phyloP scores from a whole-genome alignment of 2,888 invertebrate species.

The Lepidocyrtinus sp. region DNA sequence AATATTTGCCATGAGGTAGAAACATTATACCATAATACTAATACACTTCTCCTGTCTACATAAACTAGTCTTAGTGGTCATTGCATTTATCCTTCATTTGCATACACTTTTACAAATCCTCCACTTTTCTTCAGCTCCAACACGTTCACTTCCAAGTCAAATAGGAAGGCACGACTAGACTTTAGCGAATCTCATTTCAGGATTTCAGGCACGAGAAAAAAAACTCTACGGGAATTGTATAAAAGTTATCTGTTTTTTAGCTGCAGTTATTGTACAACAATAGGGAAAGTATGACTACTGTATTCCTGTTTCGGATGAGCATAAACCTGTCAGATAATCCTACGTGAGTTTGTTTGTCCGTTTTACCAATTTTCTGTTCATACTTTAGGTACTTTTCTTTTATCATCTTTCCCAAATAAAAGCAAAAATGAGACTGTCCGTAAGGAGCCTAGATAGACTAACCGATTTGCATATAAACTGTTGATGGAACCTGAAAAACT shows the following conservation, averaged over 20 bases:
- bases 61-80: slow-evolving; percentile 10
- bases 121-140: background rate
- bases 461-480: slow-evolving; percentile 49
- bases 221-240: too few species aligned
- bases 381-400: too few species aligned
- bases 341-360: background rate
- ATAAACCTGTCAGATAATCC: too few species aligned
- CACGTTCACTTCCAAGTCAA: slow-evolving; percentile 7
- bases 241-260: too few species aligned
- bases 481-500: slow-evolving; percentile 32
- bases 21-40: too few species aligned
- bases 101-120: slow-evolving; percentile 16
- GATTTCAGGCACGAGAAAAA: background rate
- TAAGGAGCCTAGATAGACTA: too few species aligned
- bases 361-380: background rate
- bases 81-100: slow-evolving; percentile 27
- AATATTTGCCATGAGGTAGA: too few species aligned
- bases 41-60: background rate
- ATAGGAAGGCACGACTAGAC: slow-evolving; percentile 5
- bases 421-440: background rate
- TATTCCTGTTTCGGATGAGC: too few species aligned
- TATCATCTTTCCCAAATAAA: background rate
- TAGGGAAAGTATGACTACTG: too few species aligned
- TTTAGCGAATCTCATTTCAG: slow-evolving; percentile 6
- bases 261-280: too few species aligned